Percentiles rank a stretch among this genome's conserved stretches.
Evolutionary conservation across 2,797 vertebrate species (phyloP).

Genomic region (Trichosurus vulpecula): DNA sequence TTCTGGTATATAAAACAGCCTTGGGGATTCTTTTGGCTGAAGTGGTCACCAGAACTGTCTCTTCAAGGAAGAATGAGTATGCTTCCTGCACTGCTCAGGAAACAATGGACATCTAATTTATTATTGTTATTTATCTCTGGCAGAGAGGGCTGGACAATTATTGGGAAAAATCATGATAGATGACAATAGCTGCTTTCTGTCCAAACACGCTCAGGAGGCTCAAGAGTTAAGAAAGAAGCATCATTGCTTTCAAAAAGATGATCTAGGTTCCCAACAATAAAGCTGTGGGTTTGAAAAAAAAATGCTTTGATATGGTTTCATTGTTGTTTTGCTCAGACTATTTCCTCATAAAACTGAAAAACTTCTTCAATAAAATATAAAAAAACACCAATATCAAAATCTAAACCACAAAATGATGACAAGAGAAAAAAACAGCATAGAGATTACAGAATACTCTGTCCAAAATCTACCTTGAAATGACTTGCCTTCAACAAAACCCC

Average conservation of each 20-base stretch:
- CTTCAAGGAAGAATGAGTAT: slow-evolving; percentile 31
- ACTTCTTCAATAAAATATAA: neutral
- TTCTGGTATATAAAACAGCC: neutral
- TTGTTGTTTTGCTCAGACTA: slow-evolving; percentile 52
- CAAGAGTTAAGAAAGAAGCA: slow-evolving; percentile 37
- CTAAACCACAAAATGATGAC: slow-evolving; percentile 30
- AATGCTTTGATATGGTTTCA: slow-evolving; percentile 2
- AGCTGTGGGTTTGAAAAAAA: slow-evolving; percentile 22
- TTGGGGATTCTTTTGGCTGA: neutral
- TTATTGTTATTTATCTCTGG: slow-evolving; percentile 41
- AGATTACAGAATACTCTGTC: slow-evolving; percentile 54
- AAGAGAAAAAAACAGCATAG: slow-evolving; percentile 37
- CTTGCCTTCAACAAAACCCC: slow-evolving; percentile 73
- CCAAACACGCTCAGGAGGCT: slow-evolving; percentile 45
- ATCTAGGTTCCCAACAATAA: neutral
- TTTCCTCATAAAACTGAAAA: slow-evolving; percentile 24
- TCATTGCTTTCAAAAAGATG: slow-evolving; percentile 37
- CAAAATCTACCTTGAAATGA: slow-evolving; percentile 64
- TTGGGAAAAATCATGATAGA: slow-evolving; percentile 21
- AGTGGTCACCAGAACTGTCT: neutral
- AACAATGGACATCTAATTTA: slow-evolving; percentile 6
- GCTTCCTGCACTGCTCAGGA: slow-evolving; percentile 21
- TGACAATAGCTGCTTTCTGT: slow-evolving; percentile 16
- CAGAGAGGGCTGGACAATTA: slow-evolving; percentile 10
- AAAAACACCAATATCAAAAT: slow-evolving; percentile 48